These are phyloP conservation scores for Florisuga fusca DNA, from an alignment of 2,797 vertebrate species.

Conservation along the genomic window DNA sequence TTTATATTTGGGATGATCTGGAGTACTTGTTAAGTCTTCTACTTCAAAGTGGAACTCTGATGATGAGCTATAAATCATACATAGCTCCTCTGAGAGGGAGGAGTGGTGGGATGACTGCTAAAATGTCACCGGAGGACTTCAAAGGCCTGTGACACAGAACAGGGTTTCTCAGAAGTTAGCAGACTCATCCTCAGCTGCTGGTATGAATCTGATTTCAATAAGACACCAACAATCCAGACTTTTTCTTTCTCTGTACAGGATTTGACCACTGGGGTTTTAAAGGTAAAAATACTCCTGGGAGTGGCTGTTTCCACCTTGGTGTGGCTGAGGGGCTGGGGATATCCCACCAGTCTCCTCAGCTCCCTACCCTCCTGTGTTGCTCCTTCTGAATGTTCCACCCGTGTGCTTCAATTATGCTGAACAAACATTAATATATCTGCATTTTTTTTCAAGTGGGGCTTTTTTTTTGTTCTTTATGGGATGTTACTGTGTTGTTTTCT, in stretches of 20 bases:
- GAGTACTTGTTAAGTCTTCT: background rate
- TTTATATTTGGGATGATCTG: background rate
- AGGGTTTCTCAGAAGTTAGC: background rate
- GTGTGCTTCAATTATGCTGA: background rate
- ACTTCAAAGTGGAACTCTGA: background rate
- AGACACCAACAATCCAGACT: rapidly evolving
- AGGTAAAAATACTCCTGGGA: rapidly evolving
- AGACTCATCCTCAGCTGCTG: rapidly evolving
- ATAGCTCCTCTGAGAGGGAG: background rate
- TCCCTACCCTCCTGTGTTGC: rapidly evolving
- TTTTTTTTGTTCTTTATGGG: background rate
- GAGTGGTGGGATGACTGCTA: background rate
- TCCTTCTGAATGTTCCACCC: rapidly evolving
- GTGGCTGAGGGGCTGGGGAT: rapidly evolving
- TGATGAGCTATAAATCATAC: background rate
- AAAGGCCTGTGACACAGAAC: rapidly evolving
- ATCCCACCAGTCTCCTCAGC: background rate
- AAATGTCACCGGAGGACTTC: no score
- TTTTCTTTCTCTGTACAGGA: rapidly evolving
- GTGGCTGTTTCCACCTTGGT: rapidly evolving
- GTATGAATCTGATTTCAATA: rapidly evolving
- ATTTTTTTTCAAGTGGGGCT: no score
- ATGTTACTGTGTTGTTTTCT: background rate
- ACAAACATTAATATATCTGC: no score
- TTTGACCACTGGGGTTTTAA: background rate